Conservation (phyloP, 2,113 vertebrate genomes). For the Otis tarda region DNA sequence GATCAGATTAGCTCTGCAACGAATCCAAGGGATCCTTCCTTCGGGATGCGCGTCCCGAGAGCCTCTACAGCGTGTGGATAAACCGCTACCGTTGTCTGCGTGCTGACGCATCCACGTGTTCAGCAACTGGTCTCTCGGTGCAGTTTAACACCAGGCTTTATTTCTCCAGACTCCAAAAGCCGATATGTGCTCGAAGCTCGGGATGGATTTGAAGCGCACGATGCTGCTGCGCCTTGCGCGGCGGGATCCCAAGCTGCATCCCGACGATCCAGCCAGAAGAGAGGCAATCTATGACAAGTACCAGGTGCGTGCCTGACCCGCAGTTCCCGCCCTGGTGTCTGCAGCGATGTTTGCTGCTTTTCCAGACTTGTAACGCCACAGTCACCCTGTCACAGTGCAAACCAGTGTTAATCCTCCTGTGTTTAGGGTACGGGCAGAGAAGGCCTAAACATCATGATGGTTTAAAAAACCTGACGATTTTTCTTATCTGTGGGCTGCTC, state of each 20-base stretch:
- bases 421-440: not conserved
- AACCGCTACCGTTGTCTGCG: accelerated
- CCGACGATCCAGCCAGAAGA: conserved; percentile 73
- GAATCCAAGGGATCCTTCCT: accelerated
- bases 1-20: too few species aligned
- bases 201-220: conserved; percentile 91
- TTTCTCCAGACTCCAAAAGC: conserved; percentile 82
- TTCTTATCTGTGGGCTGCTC: not conserved
- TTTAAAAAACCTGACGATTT: not conserved
- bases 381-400: accelerated
- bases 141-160: not conserved
- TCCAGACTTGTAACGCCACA: accelerated
- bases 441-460: not conserved
- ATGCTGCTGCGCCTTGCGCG: conserved; percentile 89
- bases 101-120: accelerated
- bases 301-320: conserved; percentile 73
- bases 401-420: not conserved
- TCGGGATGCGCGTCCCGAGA: accelerated
- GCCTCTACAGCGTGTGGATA: accelerated
- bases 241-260: conserved; percentile 81
- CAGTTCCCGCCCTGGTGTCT: not conserved
- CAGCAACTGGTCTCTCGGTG: not conserved
- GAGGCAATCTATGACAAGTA: conserved; percentile 87
- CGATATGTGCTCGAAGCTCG: conserved; percentile 92
- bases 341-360: not conserved